Conservation (phyloP, 2,797 vertebrate genomes). For the Rachycentron canadum region DNA sequence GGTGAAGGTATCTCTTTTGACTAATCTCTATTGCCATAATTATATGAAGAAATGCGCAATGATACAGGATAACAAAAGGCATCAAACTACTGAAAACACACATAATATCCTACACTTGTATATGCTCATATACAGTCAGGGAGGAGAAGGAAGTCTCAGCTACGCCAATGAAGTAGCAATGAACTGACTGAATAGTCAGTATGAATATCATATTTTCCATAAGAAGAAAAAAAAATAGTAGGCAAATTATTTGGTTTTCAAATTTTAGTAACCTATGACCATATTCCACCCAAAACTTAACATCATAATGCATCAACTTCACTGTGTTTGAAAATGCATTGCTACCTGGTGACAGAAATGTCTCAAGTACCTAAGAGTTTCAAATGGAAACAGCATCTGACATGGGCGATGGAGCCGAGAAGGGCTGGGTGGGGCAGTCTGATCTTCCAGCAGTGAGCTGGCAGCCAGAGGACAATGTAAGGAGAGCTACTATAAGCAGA, state of each 20-base stretch:
- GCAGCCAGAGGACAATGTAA: slow-evolving; percentile 51
- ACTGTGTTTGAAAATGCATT: slow-evolving; percentile 38
- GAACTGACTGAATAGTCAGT: neutral
- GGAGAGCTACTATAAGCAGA: slow-evolving; percentile 52
- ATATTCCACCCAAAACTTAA: neutral
- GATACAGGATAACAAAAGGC: neutral
- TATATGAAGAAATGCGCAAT: no score
- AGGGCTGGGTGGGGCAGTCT: slow-evolving; percentile 54
- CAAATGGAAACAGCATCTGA: slow-evolving; percentile 61
- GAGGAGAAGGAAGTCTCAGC: neutral
- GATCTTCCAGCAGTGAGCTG: slow-evolving; percentile 61
- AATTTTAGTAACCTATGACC: neutral
- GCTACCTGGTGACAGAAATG: slow-evolving; percentile 49
- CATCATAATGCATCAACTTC: slow-evolving; percentile 15
- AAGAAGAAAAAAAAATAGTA: neutral
- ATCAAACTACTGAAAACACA: neutral
- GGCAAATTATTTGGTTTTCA: no score
- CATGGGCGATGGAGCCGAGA: slow-evolving; percentile 48
- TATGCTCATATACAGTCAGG: neutral
- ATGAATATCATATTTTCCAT: neutral
- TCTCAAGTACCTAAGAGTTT: slow-evolving; percentile 35
- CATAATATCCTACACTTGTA: neutral
- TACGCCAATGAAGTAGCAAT: neutral
- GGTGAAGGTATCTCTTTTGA: no score
- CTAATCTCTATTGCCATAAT: no score